Evolutionary conservation across 2,797 vertebrate species (phyloP).

Genomic region (Coregonus suidteri): DNA sequence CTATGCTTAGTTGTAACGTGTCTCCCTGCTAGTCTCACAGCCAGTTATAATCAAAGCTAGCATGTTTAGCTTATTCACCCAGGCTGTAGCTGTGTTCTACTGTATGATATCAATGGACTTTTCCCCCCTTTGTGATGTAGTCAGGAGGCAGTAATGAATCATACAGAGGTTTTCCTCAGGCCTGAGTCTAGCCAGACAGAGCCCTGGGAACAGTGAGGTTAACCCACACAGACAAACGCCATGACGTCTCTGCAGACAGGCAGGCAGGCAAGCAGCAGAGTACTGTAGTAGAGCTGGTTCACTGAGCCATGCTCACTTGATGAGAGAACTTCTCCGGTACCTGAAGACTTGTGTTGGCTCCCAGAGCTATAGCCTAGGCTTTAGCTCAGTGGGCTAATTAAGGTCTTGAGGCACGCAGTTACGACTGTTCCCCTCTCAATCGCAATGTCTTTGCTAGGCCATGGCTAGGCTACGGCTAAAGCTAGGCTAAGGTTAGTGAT

Average conservation of each 20-base stretch:
- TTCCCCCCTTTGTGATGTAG: constrained; percentile 39
- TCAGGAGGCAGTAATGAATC: constrained; percentile 55
- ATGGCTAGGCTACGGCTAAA: constrained; percentile 60
- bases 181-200: constrained; percentile 62
- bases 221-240: constrained; percentile 67
- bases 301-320: not conserved
- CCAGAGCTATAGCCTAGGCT: constrained; percentile 30
- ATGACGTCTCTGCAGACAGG: constrained; percentile 52
- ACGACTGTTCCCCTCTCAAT: not conserved
- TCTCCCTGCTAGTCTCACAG: constrained; percentile 18
- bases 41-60: constrained; percentile 56
- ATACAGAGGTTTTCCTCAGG: constrained; percentile 47
- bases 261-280: constrained; percentile 54
- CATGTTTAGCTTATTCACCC: constrained; percentile 46
- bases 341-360: not conserved
- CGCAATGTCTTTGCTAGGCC: constrained; percentile 32
- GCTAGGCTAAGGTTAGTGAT: constrained; percentile 5
- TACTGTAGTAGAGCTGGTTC: not conserved
- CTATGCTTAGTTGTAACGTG: constrained; percentile 13
- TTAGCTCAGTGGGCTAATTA: not conserved
- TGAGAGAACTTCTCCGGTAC: not conserved
- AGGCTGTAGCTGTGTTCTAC: constrained; percentile 19
- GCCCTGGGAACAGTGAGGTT: constrained; percentile 61
- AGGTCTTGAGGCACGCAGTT: not conserved
- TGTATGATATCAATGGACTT: constrained; percentile 52